Base-by-base conservation (phyloP, 2,888 invertebrate species). In the Caenorhabditis auriculariae region DNA sequence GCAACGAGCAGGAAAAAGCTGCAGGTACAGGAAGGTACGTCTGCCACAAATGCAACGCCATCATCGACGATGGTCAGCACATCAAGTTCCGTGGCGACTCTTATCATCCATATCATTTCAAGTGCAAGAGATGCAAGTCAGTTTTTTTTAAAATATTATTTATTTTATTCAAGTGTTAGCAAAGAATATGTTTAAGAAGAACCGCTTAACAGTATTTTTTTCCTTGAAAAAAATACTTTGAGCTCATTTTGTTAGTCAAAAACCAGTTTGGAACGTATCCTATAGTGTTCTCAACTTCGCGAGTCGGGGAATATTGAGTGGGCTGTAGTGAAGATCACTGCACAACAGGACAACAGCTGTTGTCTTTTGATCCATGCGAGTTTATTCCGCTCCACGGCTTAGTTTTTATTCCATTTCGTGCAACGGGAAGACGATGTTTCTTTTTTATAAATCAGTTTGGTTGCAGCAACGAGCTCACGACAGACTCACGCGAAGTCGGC, bases 101-200 rank as follows among this genome's bases (percentile, higher is more conserved):
- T 38, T 99, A 93, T 86, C 98, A 99, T 85, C 93, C 96, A 0
- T 99, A 99, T 85, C 98, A 98, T 84, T 98, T 96, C 86, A 93
- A 92, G 82, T 98, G 98, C 83, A 90, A 93, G 39, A 77, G 82
- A 24, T 86, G 86, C 81, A 82, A 82, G 84, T 78, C 37, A 50
- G 70, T 61, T 4, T 15, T 5, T 23, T 57, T 45, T 12, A 23
- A 19, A 43, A 66, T n/a, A n/a, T n/a, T n/a, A n/a, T n/a, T n/a
- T n/a, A n/a, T n/a, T n/a, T n/a, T n/a, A n/a, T n/a, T n/a, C n/a
- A n/a, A n/a, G n/a, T n/a, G n/a, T n/a, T n/a, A n/a, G n/a, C n/a
- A n/a, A n/a, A n/a, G n/a, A n/a, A n/a, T n/a, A n/a, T n/a, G 15
- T 9, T 41, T 9, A 7, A 12, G 2, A 44, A 27, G 17, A 12